A percentile compares a stretch with the other conserved stretches of the same genome.
Evolutionary conservation across 2,888 invertebrate species (phyloP).

Genomic region (Drosophila setosimentum): DNA sequence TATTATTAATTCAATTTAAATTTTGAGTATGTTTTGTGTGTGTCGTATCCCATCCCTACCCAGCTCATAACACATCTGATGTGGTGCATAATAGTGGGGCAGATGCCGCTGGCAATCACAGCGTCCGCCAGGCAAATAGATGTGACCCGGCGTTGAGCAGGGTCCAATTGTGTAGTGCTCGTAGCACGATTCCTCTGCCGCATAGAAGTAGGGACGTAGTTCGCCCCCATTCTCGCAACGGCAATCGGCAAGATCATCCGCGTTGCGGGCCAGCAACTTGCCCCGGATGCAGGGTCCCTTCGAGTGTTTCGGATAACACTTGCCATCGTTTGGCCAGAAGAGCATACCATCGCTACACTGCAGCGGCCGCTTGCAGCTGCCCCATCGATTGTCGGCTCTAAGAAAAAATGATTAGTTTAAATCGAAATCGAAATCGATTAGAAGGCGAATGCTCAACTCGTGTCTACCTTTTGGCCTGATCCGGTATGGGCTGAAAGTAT

Average conservation of each 20-base stretch:
- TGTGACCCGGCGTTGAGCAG: slow-evolving; percentile 90
- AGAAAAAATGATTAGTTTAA: neutral
- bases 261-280: slow-evolving; percentile 88
- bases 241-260: slow-evolving; percentile 89
- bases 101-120: slow-evolving; percentile 91
- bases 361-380: slow-evolving; percentile 89
- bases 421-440: neutral
- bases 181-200: slow-evolving; percentile 89
- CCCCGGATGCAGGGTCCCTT: slow-evolving; percentile 92
- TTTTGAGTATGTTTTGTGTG: neutral
- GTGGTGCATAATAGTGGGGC: slow-evolving; percentile 90
- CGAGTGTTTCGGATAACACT: slow-evolving; percentile 90
- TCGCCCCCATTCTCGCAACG: slow-evolving; percentile 87
- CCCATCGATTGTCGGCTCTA: slow-evolving; percentile 87
- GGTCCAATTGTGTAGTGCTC: slow-evolving; percentile 93
- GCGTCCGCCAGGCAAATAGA: slow-evolving; percentile 90
- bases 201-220: slow-evolving; percentile 87
- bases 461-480: slow-evolving; percentile 73
- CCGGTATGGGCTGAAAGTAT: slow-evolving; percentile 90
- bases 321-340: slow-evolving; percentile 91
- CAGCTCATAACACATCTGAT: slow-evolving; percentile 90
- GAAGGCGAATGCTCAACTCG: neutral
- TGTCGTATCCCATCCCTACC: slow-evolving; percentile 85
- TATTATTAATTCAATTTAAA: neutral
- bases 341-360: slow-evolving; percentile 88